Evolutionary conservation across 2,113 vertebrate genomes (phyloP).

Genomic region (Microtus richardsoni): DNA sequence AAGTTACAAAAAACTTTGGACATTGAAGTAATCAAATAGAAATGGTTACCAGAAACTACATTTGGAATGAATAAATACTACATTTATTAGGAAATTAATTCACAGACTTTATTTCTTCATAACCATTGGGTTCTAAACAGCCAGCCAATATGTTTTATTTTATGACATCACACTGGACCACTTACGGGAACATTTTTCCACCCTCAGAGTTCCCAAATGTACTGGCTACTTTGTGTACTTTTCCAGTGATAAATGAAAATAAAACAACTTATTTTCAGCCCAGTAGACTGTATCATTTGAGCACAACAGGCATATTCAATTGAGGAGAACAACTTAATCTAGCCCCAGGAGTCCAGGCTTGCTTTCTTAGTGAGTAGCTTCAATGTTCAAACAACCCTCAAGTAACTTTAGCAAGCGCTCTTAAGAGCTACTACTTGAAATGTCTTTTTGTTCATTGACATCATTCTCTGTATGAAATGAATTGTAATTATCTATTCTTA

Average conservation of each 20-base stretch:
- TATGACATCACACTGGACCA: slow-evolving; percentile 78
- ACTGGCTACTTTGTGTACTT: slow-evolving; percentile 69
- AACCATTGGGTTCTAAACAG: slow-evolving; percentile 58
- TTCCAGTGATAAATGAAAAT: slow-evolving; percentile 75
- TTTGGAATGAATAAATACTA: slow-evolving; percentile 68
- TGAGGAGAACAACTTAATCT: slow-evolving; percentile 27
- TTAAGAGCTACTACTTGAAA: not conserved
- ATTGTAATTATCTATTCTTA: not conserved
- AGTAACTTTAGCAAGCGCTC: slow-evolving; percentile 2
- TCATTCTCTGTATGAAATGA: not conserved
- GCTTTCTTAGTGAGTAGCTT: not conserved
- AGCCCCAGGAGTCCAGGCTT: slow-evolving; percentile 50
- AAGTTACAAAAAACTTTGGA: slow-evolving; percentile 28
- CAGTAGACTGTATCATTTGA: slow-evolving; percentile 63
- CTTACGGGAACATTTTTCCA: slow-evolving; percentile 71
- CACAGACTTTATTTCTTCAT: slow-evolving; percentile 55
- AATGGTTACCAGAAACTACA: slow-evolving; percentile 68
- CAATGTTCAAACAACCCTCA: not conserved
- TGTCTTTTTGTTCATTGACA: not conserved
- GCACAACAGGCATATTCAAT: slow-evolving; percentile 17
- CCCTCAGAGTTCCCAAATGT: slow-evolving; percentile 65
- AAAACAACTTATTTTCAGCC: slow-evolving; percentile 69
- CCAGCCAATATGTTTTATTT: slow-evolving; percentile 70
- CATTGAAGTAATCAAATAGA: slow-evolving; percentile 57
- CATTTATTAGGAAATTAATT: slow-evolving; percentile 72